phyloP scores from a whole-genome alignment of 2,797 vertebrate species.

The Rhadinocentrus ornatus region DNA sequence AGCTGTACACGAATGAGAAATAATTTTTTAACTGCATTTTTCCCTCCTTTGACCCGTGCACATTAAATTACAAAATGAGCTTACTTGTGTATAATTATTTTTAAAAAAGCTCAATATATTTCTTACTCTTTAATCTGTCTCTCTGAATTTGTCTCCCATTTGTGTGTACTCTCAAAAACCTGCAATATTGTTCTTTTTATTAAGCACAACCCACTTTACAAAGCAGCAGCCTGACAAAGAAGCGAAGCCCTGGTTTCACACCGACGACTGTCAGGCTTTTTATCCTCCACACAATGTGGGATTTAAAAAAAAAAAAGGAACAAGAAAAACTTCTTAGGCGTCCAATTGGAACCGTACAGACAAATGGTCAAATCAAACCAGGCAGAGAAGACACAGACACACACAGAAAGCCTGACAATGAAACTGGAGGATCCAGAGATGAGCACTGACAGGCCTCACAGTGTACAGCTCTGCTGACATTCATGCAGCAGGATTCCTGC shows the following conservation, averaged over 20 bases:
- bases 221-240: slow-evolving; percentile 72
- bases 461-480: slow-evolving; percentile 37
- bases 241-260: slow-evolving; percentile 60
- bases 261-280: slow-evolving; percentile 66
- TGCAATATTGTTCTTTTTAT: slow-evolving; percentile 51
- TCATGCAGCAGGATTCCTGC: slow-evolving; percentile 56
- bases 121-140: slow-evolving; percentile 21
- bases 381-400: slow-evolving; percentile 52
- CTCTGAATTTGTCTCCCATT: slow-evolving; percentile 24
- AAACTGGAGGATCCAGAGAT: slow-evolving; percentile 54
- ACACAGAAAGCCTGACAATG: slow-evolving; percentile 55
- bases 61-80: slow-evolving; percentile 2
- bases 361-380: slow-evolving; percentile 61
- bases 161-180: slow-evolving; percentile 13
- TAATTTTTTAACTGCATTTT: slow-evolving; percentile 17
- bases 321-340: slow-evolving; percentile 52
- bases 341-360: slow-evolving; percentile 67
- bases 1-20: slow-evolving; percentile 17
- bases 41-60: slow-evolving; percentile 20
- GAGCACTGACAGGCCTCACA: slow-evolving; percentile 59
- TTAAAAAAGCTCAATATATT: neutral
- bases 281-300: slow-evolving; percentile 64
- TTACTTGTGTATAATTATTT: slow-evolving; percentile 1
- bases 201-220: slow-evolving; percentile 62
- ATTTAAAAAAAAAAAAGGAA: slow-evolving; percentile 29